These are phyloP conservation scores for Erynnis tages DNA, from an alignment of 2,888 invertebrate species.

Conservation along the genomic window DNA sequence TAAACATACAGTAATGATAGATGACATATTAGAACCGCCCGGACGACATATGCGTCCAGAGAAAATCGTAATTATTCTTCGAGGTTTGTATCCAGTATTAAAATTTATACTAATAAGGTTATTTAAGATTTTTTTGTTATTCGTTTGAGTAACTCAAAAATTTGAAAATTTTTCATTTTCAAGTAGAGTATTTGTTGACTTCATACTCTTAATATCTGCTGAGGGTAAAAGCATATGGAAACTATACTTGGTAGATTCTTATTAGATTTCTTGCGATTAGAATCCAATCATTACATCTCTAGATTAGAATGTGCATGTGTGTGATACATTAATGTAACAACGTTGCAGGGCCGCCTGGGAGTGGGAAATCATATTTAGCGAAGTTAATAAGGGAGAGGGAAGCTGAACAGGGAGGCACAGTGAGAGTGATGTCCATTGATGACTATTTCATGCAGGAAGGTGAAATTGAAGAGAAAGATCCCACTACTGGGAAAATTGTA, in stretches of 20 bases:
- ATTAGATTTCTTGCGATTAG: too few relatives aligned
- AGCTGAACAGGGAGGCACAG: slow-evolving; percentile 93
- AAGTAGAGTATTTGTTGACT: too few relatives aligned
- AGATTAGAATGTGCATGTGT: too few relatives aligned
- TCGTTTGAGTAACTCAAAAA: too few relatives aligned
- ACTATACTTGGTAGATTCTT: too few relatives aligned
- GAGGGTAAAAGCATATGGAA: too few relatives aligned
- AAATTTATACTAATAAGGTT: not conserved
- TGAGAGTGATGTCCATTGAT: slow-evolving; percentile 95
- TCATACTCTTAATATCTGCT: too few relatives aligned
- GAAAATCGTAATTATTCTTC: slow-evolving; percentile 91
- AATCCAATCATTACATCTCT: too few relatives aligned
- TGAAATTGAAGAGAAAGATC: slow-evolving; percentile 86
- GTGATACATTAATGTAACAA: not conserved
- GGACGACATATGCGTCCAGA: slow-evolving; percentile 90
- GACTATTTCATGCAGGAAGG: slow-evolving; percentile 97
- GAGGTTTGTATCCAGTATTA: slow-evolving; percentile 76
- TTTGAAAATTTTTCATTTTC: too few relatives aligned
- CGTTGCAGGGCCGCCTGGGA: slow-evolving; percentile 90
- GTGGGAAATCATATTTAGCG: slow-evolving; percentile 95
- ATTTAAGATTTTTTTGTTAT: too few relatives aligned
- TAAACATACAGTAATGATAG: slow-evolving; percentile 83
- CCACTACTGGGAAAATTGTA: slow-evolving; percentile 87
- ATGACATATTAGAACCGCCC: slow-evolving; percentile 91
- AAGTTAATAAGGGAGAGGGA: slow-evolving; percentile 92